These are phyloP conservation scores for Nycticebus coucang DNA, from an alignment of 2,113 vertebrate genomes.

Conservation along the genomic window DNA sequence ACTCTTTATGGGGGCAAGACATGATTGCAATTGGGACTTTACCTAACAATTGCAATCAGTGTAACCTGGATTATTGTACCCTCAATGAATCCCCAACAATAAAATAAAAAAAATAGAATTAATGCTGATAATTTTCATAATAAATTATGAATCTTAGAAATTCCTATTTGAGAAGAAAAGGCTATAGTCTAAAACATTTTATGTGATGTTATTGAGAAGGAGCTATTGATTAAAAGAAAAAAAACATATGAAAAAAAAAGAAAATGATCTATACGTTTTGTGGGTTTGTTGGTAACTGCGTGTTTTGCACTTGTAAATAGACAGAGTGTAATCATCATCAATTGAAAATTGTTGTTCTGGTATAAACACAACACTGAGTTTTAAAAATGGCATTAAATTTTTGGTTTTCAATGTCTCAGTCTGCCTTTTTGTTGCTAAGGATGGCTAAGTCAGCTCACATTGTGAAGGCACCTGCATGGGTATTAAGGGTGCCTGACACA, in stretches of 20 bases:
- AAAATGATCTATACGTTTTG: background rate
- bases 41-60: too few relatives aligned
- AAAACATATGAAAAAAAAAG: too few relatives aligned
- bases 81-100: too few relatives aligned
- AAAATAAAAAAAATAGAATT: too few relatives aligned
- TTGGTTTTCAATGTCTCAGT: background rate
- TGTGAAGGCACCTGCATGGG: background rate
- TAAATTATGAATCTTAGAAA: background rate
- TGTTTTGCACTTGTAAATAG: background rate
- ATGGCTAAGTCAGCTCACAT: background rate
- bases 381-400: background rate
- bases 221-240: background rate
- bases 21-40: too few relatives aligned
- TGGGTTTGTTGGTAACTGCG: background rate
- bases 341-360: background rate
- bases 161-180: background rate
- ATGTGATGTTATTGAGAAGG: background rate
- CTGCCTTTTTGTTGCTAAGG: background rate
- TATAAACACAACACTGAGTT: background rate
- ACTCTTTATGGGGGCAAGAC: too few relatives aligned
- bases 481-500: background rate
- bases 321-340: too few relatives aligned
- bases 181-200: slow-evolving; percentile 16
- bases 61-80: too few relatives aligned
- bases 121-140: slow-evolving; percentile 28